These are phyloP conservation scores for Theretra japonica DNA, from an alignment of 2,888 invertebrate genomes.

Conservation along the genomic window DNA sequence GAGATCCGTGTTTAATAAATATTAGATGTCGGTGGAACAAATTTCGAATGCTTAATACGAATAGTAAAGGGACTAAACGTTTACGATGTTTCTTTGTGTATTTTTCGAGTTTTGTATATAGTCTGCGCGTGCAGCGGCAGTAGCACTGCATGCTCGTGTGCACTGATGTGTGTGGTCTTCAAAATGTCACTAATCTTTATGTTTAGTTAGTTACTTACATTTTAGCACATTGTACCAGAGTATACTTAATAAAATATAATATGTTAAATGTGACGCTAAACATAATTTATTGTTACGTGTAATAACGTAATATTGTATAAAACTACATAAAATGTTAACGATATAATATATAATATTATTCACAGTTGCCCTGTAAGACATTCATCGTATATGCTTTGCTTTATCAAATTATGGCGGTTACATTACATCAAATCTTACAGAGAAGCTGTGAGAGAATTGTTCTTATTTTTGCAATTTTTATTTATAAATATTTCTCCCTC, in stretches of 20 bases:
- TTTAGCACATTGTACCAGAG: background rate
- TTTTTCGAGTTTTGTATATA: conserved; percentile 21
- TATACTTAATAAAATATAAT: background rate
- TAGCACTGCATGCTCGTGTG: conserved; percentile 26
- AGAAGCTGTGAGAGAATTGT: conserved; percentile 71
- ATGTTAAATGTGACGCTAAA: background rate
- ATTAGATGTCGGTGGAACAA: conserved; percentile 11
- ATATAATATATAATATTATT: conserved; percentile 39
- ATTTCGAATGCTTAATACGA: conserved; percentile 1
- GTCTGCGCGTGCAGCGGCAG: background rate
- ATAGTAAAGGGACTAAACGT: background rate
- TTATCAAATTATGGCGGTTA: conserved; percentile 77
- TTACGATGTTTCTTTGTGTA: background rate
- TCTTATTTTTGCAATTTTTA: background rate
- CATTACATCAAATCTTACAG: conserved; percentile 77
- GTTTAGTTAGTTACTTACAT: conserved; percentile 28
- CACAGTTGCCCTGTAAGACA: conserved; percentile 82
- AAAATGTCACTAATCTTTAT: conserved; percentile 38
- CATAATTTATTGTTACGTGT: background rate
- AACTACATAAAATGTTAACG: background rate
- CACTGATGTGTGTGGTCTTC: conserved; percentile 45
- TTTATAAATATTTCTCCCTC: background rate
- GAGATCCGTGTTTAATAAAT: conserved; percentile 11
- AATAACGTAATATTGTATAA: background rate
- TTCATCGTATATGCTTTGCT: conserved; percentile 39